Evolutionary conservation across 2,888 invertebrate genomes (phyloP), one percentile per base, ranked within the genome.

Genomic region (Xestia ashworthii): DNA sequence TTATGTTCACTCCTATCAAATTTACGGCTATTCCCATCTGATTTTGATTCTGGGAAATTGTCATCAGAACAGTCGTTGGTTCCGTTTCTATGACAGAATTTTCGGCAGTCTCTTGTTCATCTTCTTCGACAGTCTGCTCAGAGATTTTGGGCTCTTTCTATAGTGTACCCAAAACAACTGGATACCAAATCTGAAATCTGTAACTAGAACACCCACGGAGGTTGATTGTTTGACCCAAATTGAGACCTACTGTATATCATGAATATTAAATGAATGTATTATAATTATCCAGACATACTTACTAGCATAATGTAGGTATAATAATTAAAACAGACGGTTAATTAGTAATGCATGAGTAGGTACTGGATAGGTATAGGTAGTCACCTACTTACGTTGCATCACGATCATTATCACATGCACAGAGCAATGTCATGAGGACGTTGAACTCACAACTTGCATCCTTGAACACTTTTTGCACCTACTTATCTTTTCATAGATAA

Each of bases 341-440:
- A 85, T 88, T 86, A 83, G 80, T 82, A 62, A 66, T 80, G 78
- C 77, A 84, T 81, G 75, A 77, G 83, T 83, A 85, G 81, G 67
- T 81, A 73, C 80, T 86, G 81, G 75, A 76, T 84, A 32, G 32
- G 32, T 32, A 81, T 85, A 81, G 81, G 82, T 86, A 88, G 82
- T 88, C 86, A 78, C 80, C 85, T 86, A 84, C 84, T 89, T 89
- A 88, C 86, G 89, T 93, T 94, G 92, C 93, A 93, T 94, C 92
- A 93, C 89, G 86, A 88, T 85, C 86, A 92, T 93, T 92, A 93
- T 94, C 92, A 92, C 88, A 87, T 90, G 92, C 88, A 89, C 84
- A 87, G 89, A 92, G 87, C 96, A 96, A 96, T 95, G 96, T 96
- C 96, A 96, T 82, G 88, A 87, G 96, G 91, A 85, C 95, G 87